Evolutionary conservation across 2,797 vertebrate genomes (phyloP).

Genomic region (Rallus crepitans): DNA sequence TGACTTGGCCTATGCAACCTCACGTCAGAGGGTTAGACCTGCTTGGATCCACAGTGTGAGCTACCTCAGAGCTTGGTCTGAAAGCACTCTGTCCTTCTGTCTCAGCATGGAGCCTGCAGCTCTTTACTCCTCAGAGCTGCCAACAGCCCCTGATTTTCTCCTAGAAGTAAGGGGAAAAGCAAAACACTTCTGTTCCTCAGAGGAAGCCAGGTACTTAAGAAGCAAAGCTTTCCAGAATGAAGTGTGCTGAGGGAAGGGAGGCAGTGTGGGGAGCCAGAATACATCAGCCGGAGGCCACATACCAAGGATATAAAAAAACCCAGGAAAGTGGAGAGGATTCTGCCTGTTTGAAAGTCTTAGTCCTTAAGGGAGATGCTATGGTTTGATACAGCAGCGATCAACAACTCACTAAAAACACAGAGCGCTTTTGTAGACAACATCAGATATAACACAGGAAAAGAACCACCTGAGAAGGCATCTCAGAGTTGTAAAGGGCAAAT

Average conservation of each 20-base stretch:
- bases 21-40: fast-evolving
- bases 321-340: not conserved
- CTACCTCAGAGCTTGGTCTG: not conserved
- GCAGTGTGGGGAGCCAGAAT: not conserved
- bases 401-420: not conserved
- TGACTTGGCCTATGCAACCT: not conserved
- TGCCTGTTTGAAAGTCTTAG: not conserved
- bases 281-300: not conserved
- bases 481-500: not conserved
- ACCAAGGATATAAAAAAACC: not conserved
- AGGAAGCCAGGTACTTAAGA: not conserved
- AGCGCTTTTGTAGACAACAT: not conserved
- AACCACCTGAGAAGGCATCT: not conserved
- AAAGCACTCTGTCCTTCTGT: not conserved
- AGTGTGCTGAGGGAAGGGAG: not conserved
- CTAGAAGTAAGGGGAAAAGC: not conserved
- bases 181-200: not conserved
- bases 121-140: not conserved
- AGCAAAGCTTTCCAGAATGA: not conserved
- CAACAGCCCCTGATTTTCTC: not conserved
- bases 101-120: not conserved
- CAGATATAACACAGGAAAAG: not conserved
- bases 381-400: not conserved
- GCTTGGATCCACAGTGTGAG: not conserved
- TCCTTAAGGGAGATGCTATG: not conserved